Base-by-base conservation (phyloP, 1,140 invertebrate species). In the Caerostris extrusa region DNA sequence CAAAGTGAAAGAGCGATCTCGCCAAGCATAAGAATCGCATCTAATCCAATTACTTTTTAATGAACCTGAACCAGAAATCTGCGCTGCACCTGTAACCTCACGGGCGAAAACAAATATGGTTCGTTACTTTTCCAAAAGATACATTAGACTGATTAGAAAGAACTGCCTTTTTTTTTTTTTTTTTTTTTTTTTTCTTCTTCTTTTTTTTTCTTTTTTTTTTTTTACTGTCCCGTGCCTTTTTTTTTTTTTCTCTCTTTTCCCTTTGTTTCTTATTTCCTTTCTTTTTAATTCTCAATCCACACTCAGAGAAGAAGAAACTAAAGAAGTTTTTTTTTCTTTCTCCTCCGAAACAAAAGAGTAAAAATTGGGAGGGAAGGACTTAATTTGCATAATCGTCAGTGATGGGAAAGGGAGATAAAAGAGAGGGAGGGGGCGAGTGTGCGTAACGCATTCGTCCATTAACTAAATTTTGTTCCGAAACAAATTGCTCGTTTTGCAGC, bases 361-460 rank as follows among this genome's bases (percentile, higher is more conserved):
- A 77, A 77, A 77, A 77, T 77, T 77, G 19, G 19, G 12, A 86
- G 60, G 12, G 50, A 56, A 53, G 57, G 61, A 90, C 87, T 90
- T 90, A 90, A 90, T 90, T 90, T 90, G 64, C 87, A 90, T 90
- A 90, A 90, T 90, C 87, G 87, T 56, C 87, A 61, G 64, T 90
- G 87, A 90, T 69, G 87, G 60, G 87, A 90, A 71, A 90, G 64
- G 50, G 64, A 90, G 64, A 56, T 5, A 56, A 82, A 82, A 82
- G 50, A 85, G 53, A 5, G 50, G 50, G 53, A 14, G 8, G 82
- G 8, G 10, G 14, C 7, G 50, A 17, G 85, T 87, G 19, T 61
- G 34, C 58, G 57, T 64, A 90, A 57, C 53, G 67, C 87, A 50
- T n/a, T 71, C 50, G n/a, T 56, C 87, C 53, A 90, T 90, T 90